Base-by-base conservation (phyloP, 2,113 vertebrate genomes). In the Hemicordylus capensis region DNA sequence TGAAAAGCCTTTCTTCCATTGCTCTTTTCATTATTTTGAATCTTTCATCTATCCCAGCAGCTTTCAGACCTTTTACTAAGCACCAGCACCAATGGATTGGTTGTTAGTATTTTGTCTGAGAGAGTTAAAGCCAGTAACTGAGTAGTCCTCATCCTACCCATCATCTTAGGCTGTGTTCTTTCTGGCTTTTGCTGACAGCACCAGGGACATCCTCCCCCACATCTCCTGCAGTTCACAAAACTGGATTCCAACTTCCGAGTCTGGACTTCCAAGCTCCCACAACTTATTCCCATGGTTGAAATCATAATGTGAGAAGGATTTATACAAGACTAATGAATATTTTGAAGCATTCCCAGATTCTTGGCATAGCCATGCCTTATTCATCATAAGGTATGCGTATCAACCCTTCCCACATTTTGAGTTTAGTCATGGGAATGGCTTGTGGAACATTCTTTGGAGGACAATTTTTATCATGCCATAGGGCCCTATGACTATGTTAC, bases 391-490 rank as follows among this genome's bases (percentile, higher is more conserved):
- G 76, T 67, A 85, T 80, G 56, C 56, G 31, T 70, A 61, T 80
- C 76, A 85, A 70, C 22, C 42, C 83, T 85, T 80, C 67, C 84
- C 76, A 85, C 67, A 73, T 80, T 85, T 80, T 70, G 54, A 80
- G 15, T 72, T 85, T 79, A 85, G 76, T 85, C 84, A 80, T 85
- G 84, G 84, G 84, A 85, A 85, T 63, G 76, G 48, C 67, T 85
- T 48, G 67, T 59, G 31, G 64, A 85, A 70, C 64, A 37, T 63
- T 83, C 58, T 19, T 39, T 11, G 42, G 51, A 78, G 77, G 58
- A 78, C 69, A 11, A 39, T 70, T 44, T 54, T 72, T 85, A 73
- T 80, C 42, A 78, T 58, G 56, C 56, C 28, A 31, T 63, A 51
- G 58, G 26, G 24, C 24, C 15, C n/a, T 61, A 44, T 63, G n/a